These are phyloP conservation scores for Phymatocera aterrima DNA, from an alignment of 2,888 invertebrate genomes.

Conservation along the genomic window DNA sequence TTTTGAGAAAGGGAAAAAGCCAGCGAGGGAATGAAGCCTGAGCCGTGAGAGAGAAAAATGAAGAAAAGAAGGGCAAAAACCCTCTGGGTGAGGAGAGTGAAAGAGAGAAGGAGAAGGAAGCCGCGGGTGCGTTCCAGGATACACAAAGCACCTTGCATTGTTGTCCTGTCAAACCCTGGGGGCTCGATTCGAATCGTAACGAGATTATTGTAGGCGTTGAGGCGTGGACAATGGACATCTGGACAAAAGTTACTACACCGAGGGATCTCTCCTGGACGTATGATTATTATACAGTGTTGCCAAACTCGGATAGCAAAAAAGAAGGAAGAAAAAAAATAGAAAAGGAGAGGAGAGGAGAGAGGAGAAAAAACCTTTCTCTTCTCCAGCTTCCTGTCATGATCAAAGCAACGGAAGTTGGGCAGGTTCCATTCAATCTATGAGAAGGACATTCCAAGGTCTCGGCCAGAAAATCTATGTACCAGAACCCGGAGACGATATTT, in stretches of 20 bases:
- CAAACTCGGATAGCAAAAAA: slow-evolving; percentile 51
- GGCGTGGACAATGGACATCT: slow-evolving; percentile 62
- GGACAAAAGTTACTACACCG: slow-evolving; percentile 51
- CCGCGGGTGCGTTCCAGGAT: slow-evolving; percentile 57
- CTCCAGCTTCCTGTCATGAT: slow-evolving; percentile 49
- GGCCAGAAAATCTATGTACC: not conserved
- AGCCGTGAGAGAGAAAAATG: not conserved
- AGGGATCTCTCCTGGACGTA: not conserved
- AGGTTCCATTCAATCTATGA: slow-evolving; percentile 50
- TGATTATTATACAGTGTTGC: slow-evolving; percentile 54
- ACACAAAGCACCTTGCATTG: slow-evolving; percentile 72
- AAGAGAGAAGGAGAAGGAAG: slow-evolving; percentile 55
- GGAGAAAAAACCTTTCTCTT: slow-evolving; percentile 43
- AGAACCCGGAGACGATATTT: not conserved
- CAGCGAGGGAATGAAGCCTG: slow-evolving; percentile 33
- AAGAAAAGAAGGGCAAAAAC: slow-evolving; percentile 50
- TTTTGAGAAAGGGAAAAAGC: no score
- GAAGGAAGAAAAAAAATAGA: not conserved
- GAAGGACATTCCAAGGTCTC: slow-evolving; percentile 2
- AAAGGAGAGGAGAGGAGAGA: no score
- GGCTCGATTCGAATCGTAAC: slow-evolving; percentile 67
- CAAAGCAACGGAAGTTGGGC: slow-evolving; percentile 61
- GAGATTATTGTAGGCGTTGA: slow-evolving; percentile 73
- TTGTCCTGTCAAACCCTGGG: slow-evolving; percentile 65
- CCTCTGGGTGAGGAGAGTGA: slow-evolving; percentile 47